A percentile compares a stretch with the other conserved stretches of the same genome.
Evolutionary conservation across 2,113 vertebrate species (phyloP).

Genomic region (Heliornis fulica): DNA sequence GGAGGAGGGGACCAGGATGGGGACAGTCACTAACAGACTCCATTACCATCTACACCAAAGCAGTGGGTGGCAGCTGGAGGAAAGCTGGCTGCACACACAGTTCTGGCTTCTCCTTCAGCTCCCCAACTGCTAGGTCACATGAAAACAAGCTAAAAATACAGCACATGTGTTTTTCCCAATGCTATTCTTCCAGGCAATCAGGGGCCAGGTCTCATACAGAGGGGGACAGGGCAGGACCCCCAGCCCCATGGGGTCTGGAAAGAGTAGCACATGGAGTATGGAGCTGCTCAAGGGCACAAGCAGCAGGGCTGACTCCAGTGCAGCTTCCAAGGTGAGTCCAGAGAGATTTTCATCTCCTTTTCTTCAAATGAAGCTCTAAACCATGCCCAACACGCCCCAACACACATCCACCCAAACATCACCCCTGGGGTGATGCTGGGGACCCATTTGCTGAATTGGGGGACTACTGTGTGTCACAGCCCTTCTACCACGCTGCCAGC

Average conservation of each 20-base stretch:
- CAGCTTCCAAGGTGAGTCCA: background rate
- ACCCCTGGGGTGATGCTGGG: background rate
- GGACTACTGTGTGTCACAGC: slow-evolving; percentile 50
- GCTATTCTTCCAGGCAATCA: background rate
- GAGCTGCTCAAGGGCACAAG: background rate
- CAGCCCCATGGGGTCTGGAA: background rate
- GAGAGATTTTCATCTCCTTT: background rate
- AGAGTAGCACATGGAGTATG: accelerated
- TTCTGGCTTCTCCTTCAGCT: background rate
- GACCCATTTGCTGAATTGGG: background rate
- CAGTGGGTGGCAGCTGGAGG: background rate
- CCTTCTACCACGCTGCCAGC: background rate
- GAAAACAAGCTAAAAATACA: background rate
- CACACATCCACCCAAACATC: background rate
- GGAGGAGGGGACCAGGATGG: background rate
- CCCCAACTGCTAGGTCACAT: background rate
- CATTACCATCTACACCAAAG: background rate
- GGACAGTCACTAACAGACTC: background rate
- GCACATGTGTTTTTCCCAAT: background rate
- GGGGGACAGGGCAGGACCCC: background rate
- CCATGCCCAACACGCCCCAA: background rate
- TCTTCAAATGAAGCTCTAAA: background rate
- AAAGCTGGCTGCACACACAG: background rate
- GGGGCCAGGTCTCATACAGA: background rate
- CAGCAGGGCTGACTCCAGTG: background rate